Evolutionary conservation across 2,113 vertebrate genomes (phyloP), one percentile per base, ranked within the genome.

Genomic region (Cryptoleucopteryx plumbea): DNA sequence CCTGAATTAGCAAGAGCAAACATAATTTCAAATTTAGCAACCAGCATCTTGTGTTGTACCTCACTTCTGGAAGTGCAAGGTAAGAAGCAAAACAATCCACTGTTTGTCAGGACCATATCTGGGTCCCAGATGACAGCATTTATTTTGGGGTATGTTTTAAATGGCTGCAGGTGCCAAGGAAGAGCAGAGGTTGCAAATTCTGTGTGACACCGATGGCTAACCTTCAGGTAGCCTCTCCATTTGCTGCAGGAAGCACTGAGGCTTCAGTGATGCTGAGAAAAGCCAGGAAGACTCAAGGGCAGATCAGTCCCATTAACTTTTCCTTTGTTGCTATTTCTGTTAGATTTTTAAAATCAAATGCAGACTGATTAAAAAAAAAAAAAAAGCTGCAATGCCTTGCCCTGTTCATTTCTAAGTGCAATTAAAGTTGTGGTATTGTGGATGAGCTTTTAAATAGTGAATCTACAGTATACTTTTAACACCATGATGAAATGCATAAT

Each of bases 161-260:
- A 32, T 58, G 38, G 13, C 72, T 78, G n/a, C 47, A 89, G 22
- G 31, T 86, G 61, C 67, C 55, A 32, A 55, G 68, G 58, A 90
- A 77, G 40, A 86, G 36, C 75, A 93, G 66, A 88, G 45, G 7
- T 26, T 94, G 13, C 50, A 74, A 70, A 32, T 70, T 82, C 29
- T 67, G 47, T 53, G 23, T 0, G 0, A 38, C 59, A 71, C 17
- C 0, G 0, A 52, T 0, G 5, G 58, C 52, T 70, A 48, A 86
- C 36, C 61, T 70, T 88, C 59, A 36, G 19, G 7, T 45, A 58
- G 52, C n/a, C 38, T 82, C 43, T 91, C 48, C 9, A 13, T 81
- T 26, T 2, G 1, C 55, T 45, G 21, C 48, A 56, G 67, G 62
- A 90, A 82, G 31, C 27, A 29, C 3, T n/a, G 72, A 68, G 66